These are phyloP conservation scores for Micropterix aruncella DNA, from an alignment of 2,888 invertebrate species.

Conservation along the genomic window DNA sequence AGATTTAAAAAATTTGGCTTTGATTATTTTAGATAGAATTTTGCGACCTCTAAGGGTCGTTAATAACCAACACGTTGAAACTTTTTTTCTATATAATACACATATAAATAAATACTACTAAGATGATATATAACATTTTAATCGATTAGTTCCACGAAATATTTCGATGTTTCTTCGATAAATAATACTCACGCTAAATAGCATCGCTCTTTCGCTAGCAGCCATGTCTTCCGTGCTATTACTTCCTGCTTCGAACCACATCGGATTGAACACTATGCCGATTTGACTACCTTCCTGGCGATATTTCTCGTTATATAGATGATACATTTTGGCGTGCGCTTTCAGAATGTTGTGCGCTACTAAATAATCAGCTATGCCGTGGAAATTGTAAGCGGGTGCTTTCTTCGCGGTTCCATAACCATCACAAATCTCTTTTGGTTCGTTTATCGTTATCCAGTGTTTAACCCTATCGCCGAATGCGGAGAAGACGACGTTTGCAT, in stretches of 20 bases:
- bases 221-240: neutral
- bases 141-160: too few species aligned
- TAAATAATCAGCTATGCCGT: neutral
- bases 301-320: neutral
- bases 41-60: too few species aligned
- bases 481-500: slow-evolving; percentile 16
- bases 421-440: neutral
- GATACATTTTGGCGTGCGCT: neutral
- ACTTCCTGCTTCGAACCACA: neutral
- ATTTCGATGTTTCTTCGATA: too few species aligned
- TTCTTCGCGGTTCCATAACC: neutral
- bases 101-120: too few species aligned
- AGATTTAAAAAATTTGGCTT: too few species aligned
- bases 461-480: slow-evolving; percentile 1
- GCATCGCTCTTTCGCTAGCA: neutral
- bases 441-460: slow-evolving; percentile 1
- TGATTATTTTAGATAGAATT: too few species aligned
- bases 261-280: neutral
- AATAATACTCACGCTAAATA: neutral
- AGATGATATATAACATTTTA: too few species aligned
- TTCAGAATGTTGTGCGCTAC: neutral
- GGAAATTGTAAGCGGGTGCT: neutral
- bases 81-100: too few species aligned
- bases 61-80: too few species aligned
- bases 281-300: neutral